Percentiles rank a stretch among this genome's conserved stretches.
These are phyloP conservation scores for Paramormyrops kingsleyae DNA, from an alignment of 2,113 vertebrate species.

Conservation along the genomic window DNA sequence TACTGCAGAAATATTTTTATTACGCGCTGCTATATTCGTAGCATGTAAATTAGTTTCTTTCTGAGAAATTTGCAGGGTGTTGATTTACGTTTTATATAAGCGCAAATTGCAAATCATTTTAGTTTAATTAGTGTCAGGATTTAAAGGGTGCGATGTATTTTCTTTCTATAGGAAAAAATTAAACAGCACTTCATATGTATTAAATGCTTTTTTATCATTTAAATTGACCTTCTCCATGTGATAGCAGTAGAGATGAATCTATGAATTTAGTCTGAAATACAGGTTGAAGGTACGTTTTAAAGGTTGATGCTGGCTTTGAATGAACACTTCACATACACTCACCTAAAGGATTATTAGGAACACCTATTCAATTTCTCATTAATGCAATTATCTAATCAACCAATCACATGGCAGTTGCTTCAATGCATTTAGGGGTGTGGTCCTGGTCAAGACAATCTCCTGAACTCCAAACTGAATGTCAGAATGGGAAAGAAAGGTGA, in stretches of 20 bases:
- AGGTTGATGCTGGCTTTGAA: neutral
- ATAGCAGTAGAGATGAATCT: neutral
- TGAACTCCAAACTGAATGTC: no score
- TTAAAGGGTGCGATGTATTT: neutral
- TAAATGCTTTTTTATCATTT: neutral
- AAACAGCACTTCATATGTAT: neutral
- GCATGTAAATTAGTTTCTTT: neutral
- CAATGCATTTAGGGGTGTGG: no score
- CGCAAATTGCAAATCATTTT: neutral
- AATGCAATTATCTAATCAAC: no score
- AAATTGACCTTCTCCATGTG: neutral
- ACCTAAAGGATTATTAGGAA: no score
- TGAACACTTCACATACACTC: neutral
- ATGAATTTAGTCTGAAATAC: neutral
- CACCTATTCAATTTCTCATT: no score
- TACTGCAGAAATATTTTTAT: neutral
- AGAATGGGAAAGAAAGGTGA: no score
- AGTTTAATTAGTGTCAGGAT: neutral
- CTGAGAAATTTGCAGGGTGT: neutral
- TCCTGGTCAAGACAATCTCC: no score
- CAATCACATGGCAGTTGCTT: no score
- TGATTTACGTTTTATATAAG: neutral
- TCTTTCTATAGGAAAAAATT: neutral
- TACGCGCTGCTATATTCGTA: neutral
- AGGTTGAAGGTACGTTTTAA: neutral